Percentiles rank a stretch among this genome's conserved stretches.
Evolutionary conservation across 2,797 vertebrate species (phyloP).

Genomic region (Lacerta bilineata): DNA sequence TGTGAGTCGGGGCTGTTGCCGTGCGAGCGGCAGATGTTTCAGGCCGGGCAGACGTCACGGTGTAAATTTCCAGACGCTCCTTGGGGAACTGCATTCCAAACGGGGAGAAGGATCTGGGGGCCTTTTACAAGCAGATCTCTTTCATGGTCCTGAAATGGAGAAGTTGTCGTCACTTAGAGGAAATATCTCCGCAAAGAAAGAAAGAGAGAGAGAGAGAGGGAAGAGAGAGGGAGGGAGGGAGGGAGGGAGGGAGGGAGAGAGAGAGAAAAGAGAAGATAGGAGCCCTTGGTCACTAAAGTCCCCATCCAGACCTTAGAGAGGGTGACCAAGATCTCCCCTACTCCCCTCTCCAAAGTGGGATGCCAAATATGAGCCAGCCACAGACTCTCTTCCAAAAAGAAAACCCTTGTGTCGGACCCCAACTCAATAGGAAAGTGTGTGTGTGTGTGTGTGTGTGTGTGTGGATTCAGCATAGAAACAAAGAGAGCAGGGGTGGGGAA

Average conservation of each 20-base stretch:
- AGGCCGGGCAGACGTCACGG: conserved; percentile 70
- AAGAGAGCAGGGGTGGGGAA: too few species aligned
- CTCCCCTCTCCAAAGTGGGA: accelerated
- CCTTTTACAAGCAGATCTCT: conserved; percentile 5
- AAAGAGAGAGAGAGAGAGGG: not conserved
- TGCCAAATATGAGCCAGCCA: not conserved
- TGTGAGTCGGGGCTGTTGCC: not conserved
- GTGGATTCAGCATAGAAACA: too few species aligned
- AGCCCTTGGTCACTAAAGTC: not conserved
- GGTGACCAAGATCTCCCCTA: not conserved
- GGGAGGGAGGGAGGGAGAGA: too few species aligned
- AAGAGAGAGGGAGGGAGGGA: too few species aligned
- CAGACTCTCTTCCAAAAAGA: not conserved
- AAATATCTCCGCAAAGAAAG: not conserved
- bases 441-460: not conserved
- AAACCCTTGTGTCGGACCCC: not conserved
- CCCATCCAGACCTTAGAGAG: not conserved
- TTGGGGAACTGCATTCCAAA: conserved; percentile 50
- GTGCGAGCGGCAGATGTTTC: conserved; percentile 69
- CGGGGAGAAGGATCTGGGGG: conserved; percentile 45
- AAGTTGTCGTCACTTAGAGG: not conserved
- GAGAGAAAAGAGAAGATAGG: too few species aligned
- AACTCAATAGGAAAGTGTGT: not conserved
- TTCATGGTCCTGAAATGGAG: conserved; percentile 50
- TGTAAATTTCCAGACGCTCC: conserved; percentile 77